Percentiles rank a stretch among this genome's conserved stretches.
Evolutionary conservation across 1,140 invertebrate genomes (phyloP).

Genomic region (Macrosteles quadrilineatus): DNA sequence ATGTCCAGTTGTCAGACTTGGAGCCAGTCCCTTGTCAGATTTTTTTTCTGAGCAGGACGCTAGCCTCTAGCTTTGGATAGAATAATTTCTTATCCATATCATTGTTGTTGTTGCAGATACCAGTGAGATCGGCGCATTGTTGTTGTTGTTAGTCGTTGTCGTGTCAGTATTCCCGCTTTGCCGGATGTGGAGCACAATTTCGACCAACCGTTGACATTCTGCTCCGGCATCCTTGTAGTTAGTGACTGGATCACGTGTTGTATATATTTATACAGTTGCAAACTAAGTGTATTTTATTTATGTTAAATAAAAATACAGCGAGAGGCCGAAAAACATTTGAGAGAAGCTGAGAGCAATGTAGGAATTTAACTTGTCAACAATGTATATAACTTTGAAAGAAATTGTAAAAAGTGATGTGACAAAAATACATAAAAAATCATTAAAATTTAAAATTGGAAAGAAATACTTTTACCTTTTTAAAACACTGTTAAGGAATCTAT

Average conservation of each 20-base stretch:
- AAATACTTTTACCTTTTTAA: neutral
- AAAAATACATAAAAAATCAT: neutral
- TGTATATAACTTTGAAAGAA: neutral
- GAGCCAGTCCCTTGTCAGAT: too few relatives aligned
- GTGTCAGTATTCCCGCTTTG: constrained; percentile 1
- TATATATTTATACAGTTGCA: neutral
- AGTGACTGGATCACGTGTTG: neutral
- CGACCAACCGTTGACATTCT: neutral
- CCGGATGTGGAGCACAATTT: neutral
- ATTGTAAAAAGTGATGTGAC: neutral
- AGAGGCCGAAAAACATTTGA: neutral
- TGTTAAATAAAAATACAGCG: neutral
- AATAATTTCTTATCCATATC: too few relatives aligned
- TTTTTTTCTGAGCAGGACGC: too few relatives aligned
- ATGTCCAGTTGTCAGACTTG: too few relatives aligned
- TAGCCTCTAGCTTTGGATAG: too few relatives aligned
- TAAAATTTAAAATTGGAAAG: neutral
- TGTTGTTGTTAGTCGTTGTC: neutral
- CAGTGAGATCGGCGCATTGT: neutral
- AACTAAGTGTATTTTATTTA: constrained; percentile 7
- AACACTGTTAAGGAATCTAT: neutral
- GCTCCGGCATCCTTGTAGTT: neutral
- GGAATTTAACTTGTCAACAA: neutral
- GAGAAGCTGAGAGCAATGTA: neutral
- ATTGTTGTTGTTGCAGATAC: constrained; percentile 4